phyloP scores from a whole-genome alignment of 2,113 vertebrate species.

The Potamarius usumacintae region DNA sequence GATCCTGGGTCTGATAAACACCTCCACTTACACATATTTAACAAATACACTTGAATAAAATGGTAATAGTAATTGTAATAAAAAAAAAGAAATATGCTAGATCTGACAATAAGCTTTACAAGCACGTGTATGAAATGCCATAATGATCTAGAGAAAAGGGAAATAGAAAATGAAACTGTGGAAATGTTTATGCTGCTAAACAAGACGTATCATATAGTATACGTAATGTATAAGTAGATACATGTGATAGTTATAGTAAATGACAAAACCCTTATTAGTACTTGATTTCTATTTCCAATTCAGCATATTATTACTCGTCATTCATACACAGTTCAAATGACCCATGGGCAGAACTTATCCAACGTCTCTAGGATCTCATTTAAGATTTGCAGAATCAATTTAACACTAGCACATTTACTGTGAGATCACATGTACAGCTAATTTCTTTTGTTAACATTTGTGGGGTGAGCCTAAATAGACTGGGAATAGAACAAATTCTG shows the following conservation, averaged over 20 bases:
- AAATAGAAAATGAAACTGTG: not conserved
- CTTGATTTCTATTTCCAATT: constrained; percentile 12
- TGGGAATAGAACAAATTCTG: constrained; percentile 21
- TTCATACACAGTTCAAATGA: constrained; percentile 22
- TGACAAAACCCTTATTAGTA: not conserved
- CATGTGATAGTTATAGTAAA: constrained; percentile 1
- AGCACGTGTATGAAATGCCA: not conserved
- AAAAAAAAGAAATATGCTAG: not conserved
- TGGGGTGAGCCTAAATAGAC: not conserved
- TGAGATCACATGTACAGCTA: constrained; percentile 20
- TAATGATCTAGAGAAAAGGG: not conserved
- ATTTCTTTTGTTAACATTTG: constrained; percentile 26
- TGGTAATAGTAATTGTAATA: not conserved
- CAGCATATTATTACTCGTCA: constrained; percentile 5
- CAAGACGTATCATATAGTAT: not conserved
- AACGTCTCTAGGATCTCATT: constrained; percentile 8
- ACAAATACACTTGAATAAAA: constrained; percentile 12
- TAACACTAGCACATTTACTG: constrained; percentile 26
- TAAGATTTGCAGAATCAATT: constrained; percentile 32
- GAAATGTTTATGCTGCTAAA: not conserved
- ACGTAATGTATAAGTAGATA: not conserved
- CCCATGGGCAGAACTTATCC: not conserved
- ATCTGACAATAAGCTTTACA: not conserved
- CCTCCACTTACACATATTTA: constrained; percentile 35
- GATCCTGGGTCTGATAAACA: constrained; percentile 36